These are phyloP conservation scores for Tupiocoris notatus DNA, from an alignment of 2,888 invertebrate genomes.

Conservation along the genomic window DNA sequence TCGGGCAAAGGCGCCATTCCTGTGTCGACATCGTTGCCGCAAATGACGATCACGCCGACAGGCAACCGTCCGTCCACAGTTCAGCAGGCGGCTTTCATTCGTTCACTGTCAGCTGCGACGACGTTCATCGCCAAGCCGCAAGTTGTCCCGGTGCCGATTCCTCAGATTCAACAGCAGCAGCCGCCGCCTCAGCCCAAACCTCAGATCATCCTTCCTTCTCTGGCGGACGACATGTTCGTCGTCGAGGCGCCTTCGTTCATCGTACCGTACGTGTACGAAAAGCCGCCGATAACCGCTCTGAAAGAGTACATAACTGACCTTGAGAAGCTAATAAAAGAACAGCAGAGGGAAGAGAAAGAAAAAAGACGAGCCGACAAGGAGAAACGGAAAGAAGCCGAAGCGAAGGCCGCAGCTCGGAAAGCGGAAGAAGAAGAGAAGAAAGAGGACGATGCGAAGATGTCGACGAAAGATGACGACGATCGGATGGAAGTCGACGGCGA, in stretches of 20 bases:
- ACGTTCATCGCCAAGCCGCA: conserved; percentile 26
- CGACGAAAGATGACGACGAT: conserved; percentile 53
- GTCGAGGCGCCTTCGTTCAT: conserved; percentile 91
- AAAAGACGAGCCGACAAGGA: conserved; percentile 54
- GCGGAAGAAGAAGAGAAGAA: conserved; percentile 56
- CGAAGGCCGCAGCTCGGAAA: conserved; percentile 40
- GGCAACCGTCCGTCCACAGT: neutral
- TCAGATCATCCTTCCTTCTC: conserved; percentile 68
- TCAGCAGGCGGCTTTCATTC: conserved; percentile 6
- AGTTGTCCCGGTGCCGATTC: neutral
- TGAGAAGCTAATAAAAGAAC: conserved; percentile 54
- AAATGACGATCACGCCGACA: conserved; percentile 45
- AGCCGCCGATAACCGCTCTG: conserved; percentile 76
- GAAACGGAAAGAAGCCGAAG: conserved; percentile 54
- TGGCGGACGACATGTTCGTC: conserved; percentile 90
- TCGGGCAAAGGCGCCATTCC: conserved; percentile 64
- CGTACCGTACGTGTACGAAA: conserved; percentile 90
- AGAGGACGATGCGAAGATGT: conserved; percentile 55
- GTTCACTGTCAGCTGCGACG: neutral
- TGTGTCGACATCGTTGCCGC: conserved; percentile 43
- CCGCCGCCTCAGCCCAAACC: conserved; percentile 55
- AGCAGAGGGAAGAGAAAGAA: conserved; percentile 54
- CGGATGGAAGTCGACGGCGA: conserved; percentile 52
- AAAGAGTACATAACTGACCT: conserved; percentile 68
- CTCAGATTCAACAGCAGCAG: neutral